Evolutionary conservation across 2,113 vertebrate species (phyloP), one percentile per base, ranked within the genome.

Genomic region (Chaetorhynchus papuensis): DNA sequence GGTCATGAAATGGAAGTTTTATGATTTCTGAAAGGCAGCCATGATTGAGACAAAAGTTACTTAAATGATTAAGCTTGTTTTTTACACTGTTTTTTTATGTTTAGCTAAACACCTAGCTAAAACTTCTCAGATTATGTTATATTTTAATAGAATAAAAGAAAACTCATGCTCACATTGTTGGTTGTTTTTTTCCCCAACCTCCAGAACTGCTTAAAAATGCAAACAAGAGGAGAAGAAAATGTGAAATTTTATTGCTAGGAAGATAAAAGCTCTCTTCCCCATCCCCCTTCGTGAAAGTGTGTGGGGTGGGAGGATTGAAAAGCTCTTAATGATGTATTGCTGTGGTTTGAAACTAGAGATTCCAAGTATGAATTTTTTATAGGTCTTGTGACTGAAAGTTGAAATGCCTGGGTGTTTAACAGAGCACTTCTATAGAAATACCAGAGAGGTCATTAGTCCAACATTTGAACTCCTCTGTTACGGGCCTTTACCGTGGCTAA

Each of bases 361-460:
- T 88, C 71, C 78, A 85, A 74, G 75, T 86, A 91, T 94, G 93
- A 96, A 97, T 96, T 97, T 96, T 97, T 96, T 96, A 97, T 97
- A 41, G 64, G 68, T 86, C 96, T 94, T 94, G 93, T 97, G 95
- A 92, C 93, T 90, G 92, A 4, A 86, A 86, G 94, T 52, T 93
- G 93, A 78, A 95, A 88, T 92, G 95, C 75, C 76, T 87, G 85
- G 37, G 85, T 97, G 95, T 96, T 96, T 91, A 96, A 94, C 90
- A 70, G 78, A 66, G 93, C 76, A 45, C 72, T 87, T 71, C 90
- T 91, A n/a, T 76, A 82, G 93, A 89, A 92, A 94, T 95, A 33
- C 63, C 87, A 60, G 83, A 44, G 79, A 83, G 92, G 95, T 96
- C 92, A 86, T 95, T 91, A 91, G 75, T 65, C 69, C 66, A 83